Percentiles rank a stretch among this genome's conserved stretches.
Evolutionary conservation across 2,888 invertebrate genomes (phyloP).

Genomic region (Nemotelus nigrinus): DNA sequence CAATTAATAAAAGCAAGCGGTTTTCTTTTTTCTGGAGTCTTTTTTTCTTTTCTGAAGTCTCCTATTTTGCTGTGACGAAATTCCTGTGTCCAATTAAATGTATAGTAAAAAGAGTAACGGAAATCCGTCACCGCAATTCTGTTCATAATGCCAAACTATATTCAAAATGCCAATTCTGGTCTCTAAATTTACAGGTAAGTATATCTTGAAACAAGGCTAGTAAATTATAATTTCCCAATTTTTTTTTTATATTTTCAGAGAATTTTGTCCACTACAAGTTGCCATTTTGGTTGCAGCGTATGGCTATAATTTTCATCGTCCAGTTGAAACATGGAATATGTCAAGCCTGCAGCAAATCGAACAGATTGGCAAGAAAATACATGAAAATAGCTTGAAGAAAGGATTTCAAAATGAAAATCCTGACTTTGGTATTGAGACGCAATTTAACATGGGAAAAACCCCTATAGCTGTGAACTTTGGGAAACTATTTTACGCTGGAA

Average conservation of each 20-base stretch:
- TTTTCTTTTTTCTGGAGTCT: no score
- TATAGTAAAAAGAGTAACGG: no score
- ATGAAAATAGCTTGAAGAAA: slow-evolving; percentile 53
- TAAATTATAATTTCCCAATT: no score
- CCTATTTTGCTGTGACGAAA: no score
- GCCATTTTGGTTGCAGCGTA: slow-evolving; percentile 60
- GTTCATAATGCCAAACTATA: no score
- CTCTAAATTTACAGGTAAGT: no score
- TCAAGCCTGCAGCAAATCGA: slow-evolving; percentile 58
- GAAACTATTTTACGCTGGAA: slow-evolving; percentile 16
- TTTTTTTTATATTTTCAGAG: slow-evolving; percentile 4
- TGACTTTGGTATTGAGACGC: slow-evolving; percentile 59
- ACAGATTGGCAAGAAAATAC: slow-evolving; percentile 52
- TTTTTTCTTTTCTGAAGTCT: no score
- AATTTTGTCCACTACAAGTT: slow-evolving; percentile 55
- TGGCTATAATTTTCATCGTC: slow-evolving; percentile 58
- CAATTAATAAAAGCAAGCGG: no score
- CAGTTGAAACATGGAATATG: slow-evolving; percentile 60
- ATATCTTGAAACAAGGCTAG: no score
- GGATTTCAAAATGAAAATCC: slow-evolving; percentile 55
- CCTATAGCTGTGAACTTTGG: slow-evolving; percentile 12
- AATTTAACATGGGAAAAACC: slow-evolving; percentile 56
- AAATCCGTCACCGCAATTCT: no score
- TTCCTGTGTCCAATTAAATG: no score
- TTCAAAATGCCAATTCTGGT: no score